Percentiles rank a stretch among this genome's conserved stretches.
These are phyloP conservation scores for Drosophila ambigua DNA, from an alignment of 1,140 invertebrate species.

Conservation along the genomic window DNA sequence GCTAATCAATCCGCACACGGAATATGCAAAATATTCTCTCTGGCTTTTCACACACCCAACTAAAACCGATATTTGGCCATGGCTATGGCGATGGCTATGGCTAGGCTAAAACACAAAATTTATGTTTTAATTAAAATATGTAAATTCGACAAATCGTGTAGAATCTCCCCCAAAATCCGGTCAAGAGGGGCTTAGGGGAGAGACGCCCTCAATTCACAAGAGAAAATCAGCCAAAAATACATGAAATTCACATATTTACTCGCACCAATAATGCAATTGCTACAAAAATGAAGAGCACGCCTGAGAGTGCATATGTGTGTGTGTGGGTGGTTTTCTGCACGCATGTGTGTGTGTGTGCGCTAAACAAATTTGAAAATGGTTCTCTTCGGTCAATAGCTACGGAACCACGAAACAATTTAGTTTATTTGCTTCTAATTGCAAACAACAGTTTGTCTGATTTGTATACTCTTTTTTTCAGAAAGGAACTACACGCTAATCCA, in stretches of 20 bases:
- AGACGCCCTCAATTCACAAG: conserved; percentile 23
- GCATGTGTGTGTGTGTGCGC: conserved; percentile 24
- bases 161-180: conserved; percentile 25
- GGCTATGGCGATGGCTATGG: background rate
- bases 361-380: conserved; percentile 55
- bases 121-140: conserved; percentile 82
- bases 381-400: conserved; percentile 34
- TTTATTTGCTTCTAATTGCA: conserved; percentile 77
- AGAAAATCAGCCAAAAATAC: conserved; percentile 56
- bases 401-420: conserved; percentile 69
- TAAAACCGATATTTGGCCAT: conserved; percentile 15
- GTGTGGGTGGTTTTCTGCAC: conserved; percentile 8
- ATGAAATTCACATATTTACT: conserved; percentile 68
- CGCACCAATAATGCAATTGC: conserved; percentile 68
- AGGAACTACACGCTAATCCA: too few species aligned
- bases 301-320: background rate
- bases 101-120: conserved; percentile 52
- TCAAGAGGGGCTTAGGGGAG: background rate
- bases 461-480: background rate
- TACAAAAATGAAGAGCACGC: conserved; percentile 24
- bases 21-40: conserved; percentile 11
- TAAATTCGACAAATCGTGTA: conserved; percentile 67
- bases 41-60: conserved; percentile 15
- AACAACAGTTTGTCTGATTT: conserved; percentile 64
- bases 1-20: conserved; percentile 16